These are phyloP conservation scores for Lophius piscatorius DNA, from an alignment of 2,113 vertebrate species.

Conservation along the genomic window DNA sequence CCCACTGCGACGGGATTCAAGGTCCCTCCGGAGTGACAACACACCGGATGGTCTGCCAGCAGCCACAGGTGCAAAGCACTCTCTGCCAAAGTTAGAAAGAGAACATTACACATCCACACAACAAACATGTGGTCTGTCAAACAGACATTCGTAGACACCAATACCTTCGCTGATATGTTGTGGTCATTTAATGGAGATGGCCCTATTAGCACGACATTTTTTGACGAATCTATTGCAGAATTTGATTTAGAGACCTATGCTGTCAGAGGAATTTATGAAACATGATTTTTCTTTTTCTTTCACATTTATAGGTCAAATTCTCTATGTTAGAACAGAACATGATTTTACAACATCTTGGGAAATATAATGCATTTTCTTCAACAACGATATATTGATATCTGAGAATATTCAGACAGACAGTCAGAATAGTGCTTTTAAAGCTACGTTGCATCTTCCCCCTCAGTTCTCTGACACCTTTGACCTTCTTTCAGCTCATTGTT, in stretches of 20 bases:
- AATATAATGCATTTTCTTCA: no score
- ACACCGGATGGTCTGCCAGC: conserved; percentile 72
- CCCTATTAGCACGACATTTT: conserved; percentile 2
- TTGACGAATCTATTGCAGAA: not conserved
- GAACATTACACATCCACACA: conserved; percentile 43
- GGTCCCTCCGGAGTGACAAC: conserved; percentile 72
- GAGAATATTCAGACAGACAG: no score
- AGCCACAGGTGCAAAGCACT: conserved; percentile 77
- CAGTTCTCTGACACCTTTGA: no score
- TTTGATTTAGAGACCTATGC: no score
- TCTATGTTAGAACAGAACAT: no score
- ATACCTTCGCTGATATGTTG: conserved; percentile 22
- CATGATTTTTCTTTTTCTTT: not conserved
- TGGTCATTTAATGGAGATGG: conserved; percentile 54
- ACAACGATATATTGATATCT: no score
- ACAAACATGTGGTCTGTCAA: conserved; percentile 21
- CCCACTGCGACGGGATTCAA: conserved; percentile 69
- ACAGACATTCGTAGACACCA: conserved; percentile 30
- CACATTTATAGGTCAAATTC: not conserved
- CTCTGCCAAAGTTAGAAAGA: conserved; percentile 63
- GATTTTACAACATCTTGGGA: no score
- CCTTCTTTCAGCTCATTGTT: no score
- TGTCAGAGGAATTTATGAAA: no score
- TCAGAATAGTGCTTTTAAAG: no score
- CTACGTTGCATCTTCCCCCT: no score